These are phyloP conservation scores for Zhengitettix transpicula DNA, from an alignment of 2,888 invertebrate species.

Conservation along the genomic window DNA sequence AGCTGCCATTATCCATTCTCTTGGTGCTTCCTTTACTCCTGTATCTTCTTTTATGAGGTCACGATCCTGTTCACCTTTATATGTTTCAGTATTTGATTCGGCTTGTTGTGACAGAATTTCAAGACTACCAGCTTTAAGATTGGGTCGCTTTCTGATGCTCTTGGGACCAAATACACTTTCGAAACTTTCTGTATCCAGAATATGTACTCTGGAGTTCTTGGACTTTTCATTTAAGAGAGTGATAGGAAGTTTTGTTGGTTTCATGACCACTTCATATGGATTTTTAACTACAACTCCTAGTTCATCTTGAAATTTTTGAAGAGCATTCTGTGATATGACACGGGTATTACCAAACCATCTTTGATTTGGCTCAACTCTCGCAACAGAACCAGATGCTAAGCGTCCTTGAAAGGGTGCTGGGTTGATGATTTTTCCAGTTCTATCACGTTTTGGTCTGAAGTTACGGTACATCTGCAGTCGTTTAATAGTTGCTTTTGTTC, in stretches of 20 bases:
- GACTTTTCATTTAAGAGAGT: conserved; percentile 84
- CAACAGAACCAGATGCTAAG: conserved; percentile 73
- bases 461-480: conserved; percentile 96
- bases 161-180: conserved; percentile 91
- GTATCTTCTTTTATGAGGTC: conserved; percentile 67
- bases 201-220: conserved; percentile 79
- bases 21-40: conserved; percentile 61
- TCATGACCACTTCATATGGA: conserved; percentile 96
- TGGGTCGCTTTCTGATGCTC: conserved; percentile 79
- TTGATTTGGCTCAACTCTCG: conserved; percentile 91
- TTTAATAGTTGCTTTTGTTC: conserved; percentile 88
- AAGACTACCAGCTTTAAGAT: conserved; percentile 55
- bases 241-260: conserved; percentile 84
- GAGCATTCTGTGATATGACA: conserved; percentile 80
- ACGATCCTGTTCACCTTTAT: conserved; percentile 65
- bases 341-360: conserved; percentile 99
- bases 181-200: conserved; percentile 90
- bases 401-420: conserved; percentile 93
- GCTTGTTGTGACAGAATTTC: conserved; percentile 59
- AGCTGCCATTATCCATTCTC: conserved; percentile 89
- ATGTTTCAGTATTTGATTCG: conserved; percentile 53
- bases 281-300: conserved; percentile 87
- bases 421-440: conserved; percentile 72
- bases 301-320: conserved; percentile 86
- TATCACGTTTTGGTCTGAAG: conserved; percentile 87